These are phyloP conservation scores for Melanocharis versteri DNA, from an alignment of 2,113 vertebrate genomes.

Conservation along the genomic window DNA sequence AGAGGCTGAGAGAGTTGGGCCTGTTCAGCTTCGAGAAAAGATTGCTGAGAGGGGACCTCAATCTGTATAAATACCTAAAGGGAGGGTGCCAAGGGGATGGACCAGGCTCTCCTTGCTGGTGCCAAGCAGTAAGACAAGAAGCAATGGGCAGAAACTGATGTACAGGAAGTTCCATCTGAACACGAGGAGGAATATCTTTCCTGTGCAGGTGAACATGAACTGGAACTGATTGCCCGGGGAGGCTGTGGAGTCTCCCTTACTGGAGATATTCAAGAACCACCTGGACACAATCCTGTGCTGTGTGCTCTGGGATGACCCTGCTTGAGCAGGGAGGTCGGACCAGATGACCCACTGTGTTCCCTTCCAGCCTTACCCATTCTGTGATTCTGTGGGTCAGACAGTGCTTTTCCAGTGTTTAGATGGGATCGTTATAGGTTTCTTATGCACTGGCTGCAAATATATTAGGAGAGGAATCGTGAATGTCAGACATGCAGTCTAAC, in stretches of 20 bases:
- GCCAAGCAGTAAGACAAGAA: background rate
- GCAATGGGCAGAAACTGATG: background rate
- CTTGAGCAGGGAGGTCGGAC: background rate
- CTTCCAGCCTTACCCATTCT: background rate
- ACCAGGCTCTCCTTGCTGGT: background rate
- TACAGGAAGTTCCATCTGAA: background rate
- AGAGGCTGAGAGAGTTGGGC: background rate
- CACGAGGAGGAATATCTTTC: background rate
- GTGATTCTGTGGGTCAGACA: background rate
- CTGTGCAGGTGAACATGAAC: background rate
- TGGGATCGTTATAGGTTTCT: fast-evolving
- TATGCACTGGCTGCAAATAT: fast-evolving
- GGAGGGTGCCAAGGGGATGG: background rate
- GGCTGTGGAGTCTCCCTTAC: background rate
- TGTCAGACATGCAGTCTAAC: fast-evolving
- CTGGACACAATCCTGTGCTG: background rate
- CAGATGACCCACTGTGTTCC: background rate
- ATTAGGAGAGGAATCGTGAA: fast-evolving
- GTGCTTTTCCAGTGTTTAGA: fast-evolving
- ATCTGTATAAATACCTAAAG: fast-evolving
- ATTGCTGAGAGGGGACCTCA: background rate
- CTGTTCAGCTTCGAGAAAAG: background rate
- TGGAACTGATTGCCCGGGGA: background rate
- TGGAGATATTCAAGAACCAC: background rate
- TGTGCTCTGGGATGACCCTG: background rate